Evolutionary conservation across 2,888 invertebrate genomes (phyloP).

Genomic region (Melanostoma mellinum): DNA sequence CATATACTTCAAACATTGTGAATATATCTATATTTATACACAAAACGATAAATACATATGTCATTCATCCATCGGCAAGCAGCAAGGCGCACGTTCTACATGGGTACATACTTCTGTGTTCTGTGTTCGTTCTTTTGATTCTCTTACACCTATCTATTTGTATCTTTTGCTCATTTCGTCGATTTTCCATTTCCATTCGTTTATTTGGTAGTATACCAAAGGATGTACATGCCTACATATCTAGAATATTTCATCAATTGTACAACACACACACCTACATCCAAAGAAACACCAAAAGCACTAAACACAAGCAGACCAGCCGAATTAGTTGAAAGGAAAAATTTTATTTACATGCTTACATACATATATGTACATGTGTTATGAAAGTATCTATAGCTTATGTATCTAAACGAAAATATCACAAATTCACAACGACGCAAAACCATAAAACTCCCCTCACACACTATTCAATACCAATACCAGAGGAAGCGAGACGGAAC

Average conservation of each 20-base stretch:
- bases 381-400: conserved; percentile 4
- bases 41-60: conserved; percentile 61
- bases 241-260: neutral
- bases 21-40: neutral
- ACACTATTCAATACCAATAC: conserved; percentile 1
- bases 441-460: conserved; percentile 46
- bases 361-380: conserved; percentile 16
- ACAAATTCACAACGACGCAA: conserved; percentile 46
- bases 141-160: neutral
- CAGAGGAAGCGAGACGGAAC: conserved; percentile 36
- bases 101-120: neutral
- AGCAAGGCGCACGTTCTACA: conserved; percentile 11
- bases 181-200: neutral
- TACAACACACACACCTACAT: neutral
- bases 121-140: neutral
- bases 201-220: neutral
- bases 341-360: neutral
- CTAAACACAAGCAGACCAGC: no score
- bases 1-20: conserved; percentile 15
- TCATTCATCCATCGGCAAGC: conserved; percentile 28
- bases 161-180: neutral
- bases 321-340: neutral
- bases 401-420: conserved; percentile 41
- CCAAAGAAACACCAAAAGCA: neutral
- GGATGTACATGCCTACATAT: neutral